These are phyloP conservation scores for Drosophila sordidapex DNA, from an alignment of 2,888 invertebrate species.

Conservation along the genomic window DNA sequence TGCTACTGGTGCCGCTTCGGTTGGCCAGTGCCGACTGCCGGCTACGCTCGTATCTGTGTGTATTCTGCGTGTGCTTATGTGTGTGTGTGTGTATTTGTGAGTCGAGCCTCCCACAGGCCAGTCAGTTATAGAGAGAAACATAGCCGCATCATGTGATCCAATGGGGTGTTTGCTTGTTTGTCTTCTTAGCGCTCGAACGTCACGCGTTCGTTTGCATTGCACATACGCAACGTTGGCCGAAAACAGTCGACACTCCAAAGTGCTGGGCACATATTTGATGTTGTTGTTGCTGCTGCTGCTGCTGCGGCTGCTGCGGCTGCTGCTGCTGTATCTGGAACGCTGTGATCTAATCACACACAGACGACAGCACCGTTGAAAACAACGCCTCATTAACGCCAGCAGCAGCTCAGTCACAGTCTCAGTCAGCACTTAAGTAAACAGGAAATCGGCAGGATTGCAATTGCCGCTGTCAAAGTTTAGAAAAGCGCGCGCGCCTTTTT, in stretches of 20 bases:
- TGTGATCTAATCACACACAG: constrained; percentile 54
- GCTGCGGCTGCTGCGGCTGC: constrained; percentile 9
- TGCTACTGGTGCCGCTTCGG: neutral
- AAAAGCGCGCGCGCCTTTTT: constrained; percentile 54
- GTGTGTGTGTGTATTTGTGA: constrained; percentile 22
- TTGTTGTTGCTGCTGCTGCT: constrained; percentile 13
- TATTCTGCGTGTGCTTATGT: neutral
- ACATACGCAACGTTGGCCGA: constrained; percentile 69
- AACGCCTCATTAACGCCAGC: constrained; percentile 62
- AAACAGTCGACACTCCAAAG: constrained; percentile 53
- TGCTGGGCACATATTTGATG: constrained; percentile 55
- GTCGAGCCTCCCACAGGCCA: constrained; percentile 64
- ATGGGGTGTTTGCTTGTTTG: constrained; percentile 49
- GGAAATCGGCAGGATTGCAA: constrained; percentile 66
- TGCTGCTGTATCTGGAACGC: constrained; percentile 12
- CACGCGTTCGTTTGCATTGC: constrained; percentile 68
- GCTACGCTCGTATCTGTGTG: constrained; percentile 7
- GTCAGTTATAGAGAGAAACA: constrained; percentile 15
- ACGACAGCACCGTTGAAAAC: constrained; percentile 14
- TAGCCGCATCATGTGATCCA: constrained; percentile 54
- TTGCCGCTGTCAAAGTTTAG: constrained; percentile 27
- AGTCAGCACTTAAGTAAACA: constrained; percentile 58
- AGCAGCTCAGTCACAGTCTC: constrained; percentile 31
- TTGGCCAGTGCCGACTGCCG: constrained; percentile 35
- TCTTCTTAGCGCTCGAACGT: constrained; percentile 62